Evolutionary conservation across 2,888 invertebrate genomes (phyloP), one percentile per base, ranked within the genome.

Genomic region (Athalia rosae): DNA sequence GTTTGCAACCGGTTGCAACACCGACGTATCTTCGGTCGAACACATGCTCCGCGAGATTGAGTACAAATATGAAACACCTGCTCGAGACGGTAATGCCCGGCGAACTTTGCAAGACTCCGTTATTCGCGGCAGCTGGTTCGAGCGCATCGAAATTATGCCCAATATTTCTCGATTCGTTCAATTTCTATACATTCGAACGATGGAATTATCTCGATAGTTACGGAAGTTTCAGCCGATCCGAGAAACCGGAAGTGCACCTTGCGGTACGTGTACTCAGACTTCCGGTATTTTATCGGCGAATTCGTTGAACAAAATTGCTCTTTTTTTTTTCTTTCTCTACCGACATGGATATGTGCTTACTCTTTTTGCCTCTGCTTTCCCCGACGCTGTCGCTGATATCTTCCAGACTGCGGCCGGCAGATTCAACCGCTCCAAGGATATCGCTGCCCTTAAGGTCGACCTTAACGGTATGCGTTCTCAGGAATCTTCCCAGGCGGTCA

Each of bases 401-500:
- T 86, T 95, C 95, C 78, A 97, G 91, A 79, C 96, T 95, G 81
- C 96, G 93, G 50, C 96, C 96, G 47, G 95, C 95, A 77, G 95
- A 94, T 82, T 94, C 93, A 76, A 96, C 95, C 41, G 95, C 95
- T 84, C 94, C 95, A 9, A 96, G 93, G 77, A 97, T 95, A 87
- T 97, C 96, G 83, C 94, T 93, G 79, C 96, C 96, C 90, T 96
- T 96, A 80, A 97, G 92, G 90, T 97, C 96, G 69, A 97, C 94
- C 89, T 96, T 95, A 83, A 97, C 92, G 43, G 96, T 94, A 91
- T 96, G 96, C 0, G 95, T 93, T 86, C 94, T 94, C 79, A 97
- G 91, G 91, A 96, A 97, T 79, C 93, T 92, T 85, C 95, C 94
- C 81, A 96, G 91, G 82, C 96, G 93, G 83, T 92, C 93, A 83